Conservation (phyloP, 2,888 invertebrate species). For the Lysandra coridon region DNA sequence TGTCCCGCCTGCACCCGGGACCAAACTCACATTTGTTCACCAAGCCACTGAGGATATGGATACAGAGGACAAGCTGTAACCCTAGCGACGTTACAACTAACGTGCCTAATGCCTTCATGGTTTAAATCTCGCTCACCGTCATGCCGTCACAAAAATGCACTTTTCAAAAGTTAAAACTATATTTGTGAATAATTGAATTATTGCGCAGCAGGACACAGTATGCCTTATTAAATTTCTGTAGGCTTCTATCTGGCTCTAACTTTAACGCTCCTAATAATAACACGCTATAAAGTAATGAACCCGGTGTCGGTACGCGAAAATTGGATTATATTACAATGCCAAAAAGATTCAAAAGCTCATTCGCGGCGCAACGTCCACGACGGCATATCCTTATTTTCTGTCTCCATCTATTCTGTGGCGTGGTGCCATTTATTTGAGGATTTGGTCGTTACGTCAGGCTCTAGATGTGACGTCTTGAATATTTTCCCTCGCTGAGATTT, state of each 20-base stretch:
- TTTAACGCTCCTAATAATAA: no score
- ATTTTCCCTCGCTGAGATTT: constrained; percentile 20
- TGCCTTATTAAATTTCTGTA: no score
- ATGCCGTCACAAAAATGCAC: no score
- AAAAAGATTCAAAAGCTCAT: not conserved
- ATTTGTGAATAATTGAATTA: no score
- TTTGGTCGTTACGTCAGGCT: constrained; percentile 19
- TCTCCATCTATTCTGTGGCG: not conserved
- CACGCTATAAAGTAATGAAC: no score
- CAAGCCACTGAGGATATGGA: not conserved
- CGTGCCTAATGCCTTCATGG: not conserved
- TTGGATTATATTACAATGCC: no score
- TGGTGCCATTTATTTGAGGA: constrained; percentile 12
- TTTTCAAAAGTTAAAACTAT: no score
- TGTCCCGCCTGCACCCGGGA: not conserved
- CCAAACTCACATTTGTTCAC: not conserved
- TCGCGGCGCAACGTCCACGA: not conserved
- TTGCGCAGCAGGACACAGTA: no score
- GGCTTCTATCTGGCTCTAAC: no score
- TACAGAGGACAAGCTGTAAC: not conserved
- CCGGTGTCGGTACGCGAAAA: no score
- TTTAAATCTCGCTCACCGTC: not conserved
- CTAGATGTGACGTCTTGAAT: not conserved
- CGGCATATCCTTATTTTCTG: not conserved
- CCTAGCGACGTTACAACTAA: not conserved